Percentiles rank a stretch among this genome's conserved stretches.
Conservation (phyloP, 2,797 vertebrate genomes). For the Sphenopsis melanotis region DNA sequence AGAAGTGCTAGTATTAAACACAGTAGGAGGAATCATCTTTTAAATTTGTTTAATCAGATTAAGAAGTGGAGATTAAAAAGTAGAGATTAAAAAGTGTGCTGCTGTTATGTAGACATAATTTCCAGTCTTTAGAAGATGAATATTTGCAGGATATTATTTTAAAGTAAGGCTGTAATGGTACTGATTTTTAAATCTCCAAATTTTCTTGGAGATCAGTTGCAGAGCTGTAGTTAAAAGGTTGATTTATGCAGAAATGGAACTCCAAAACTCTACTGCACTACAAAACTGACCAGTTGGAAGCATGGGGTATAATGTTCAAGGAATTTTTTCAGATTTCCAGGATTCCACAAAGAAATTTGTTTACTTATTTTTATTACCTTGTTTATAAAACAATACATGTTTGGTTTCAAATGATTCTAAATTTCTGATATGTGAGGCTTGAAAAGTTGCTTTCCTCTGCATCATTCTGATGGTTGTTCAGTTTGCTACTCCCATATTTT, state of each 20-base stretch:
- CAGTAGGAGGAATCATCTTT: constrained; percentile 68
- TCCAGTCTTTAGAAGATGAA: constrained; percentile 45
- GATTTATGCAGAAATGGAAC: neutral
- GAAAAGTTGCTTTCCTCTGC: neutral
- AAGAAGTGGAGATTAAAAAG: constrained; percentile 73
- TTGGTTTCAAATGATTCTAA: neutral
- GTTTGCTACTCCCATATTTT: neutral
- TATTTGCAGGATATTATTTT: constrained; percentile 50
- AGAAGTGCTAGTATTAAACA: constrained; percentile 57
- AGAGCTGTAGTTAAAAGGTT: neutral
- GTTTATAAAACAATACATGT: neutral
- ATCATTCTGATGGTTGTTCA: neutral
- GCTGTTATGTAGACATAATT: constrained; percentile 37
- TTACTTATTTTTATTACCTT: neutral
- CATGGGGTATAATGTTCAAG: neutral
- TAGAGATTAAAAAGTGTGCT: constrained; percentile 8
- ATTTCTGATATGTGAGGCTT: accelerated
- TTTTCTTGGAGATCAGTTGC: neutral
- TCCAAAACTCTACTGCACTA: neutral
- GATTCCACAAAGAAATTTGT: neutral
- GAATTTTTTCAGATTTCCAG: neutral
- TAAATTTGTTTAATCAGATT: constrained; percentile 75
- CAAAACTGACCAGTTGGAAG: neutral
- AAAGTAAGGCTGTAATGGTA: constrained; percentile 28
- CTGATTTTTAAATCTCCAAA: constrained; percentile 24